Evolutionary conservation across 2,888 invertebrate genomes (phyloP).

Genomic region (Matsumyia berberina): DNA sequence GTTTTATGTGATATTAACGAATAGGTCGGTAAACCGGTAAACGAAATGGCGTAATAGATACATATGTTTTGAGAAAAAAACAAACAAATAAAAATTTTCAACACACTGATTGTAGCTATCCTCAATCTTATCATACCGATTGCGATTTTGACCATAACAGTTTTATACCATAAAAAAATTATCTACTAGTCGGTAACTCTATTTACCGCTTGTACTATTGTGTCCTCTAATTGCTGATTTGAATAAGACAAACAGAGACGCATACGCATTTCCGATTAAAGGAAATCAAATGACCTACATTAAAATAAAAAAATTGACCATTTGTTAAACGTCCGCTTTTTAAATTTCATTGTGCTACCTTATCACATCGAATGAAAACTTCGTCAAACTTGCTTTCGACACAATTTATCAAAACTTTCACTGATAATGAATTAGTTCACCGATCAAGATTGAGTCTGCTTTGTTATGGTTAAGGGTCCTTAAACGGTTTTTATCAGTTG

Average conservation of each 20-base stretch:
- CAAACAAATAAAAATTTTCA: too few relatives aligned
- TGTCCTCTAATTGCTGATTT: too few relatives aligned
- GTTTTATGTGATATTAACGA: too few relatives aligned
- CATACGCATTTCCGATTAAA: constrained; percentile 2
- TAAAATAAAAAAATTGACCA: not conserved
- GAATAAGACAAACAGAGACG: not conserved
- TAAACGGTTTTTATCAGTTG: constrained; percentile 5
- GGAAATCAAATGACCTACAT: constrained; percentile 12
- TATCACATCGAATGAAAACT: constrained; percentile 2
- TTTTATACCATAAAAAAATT: too few relatives aligned
- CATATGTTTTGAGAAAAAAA: too few relatives aligned
- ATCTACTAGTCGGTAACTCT: too few relatives aligned
- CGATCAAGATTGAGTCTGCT: not conserved
- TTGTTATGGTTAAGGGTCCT: not conserved
- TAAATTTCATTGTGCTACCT: not conserved
- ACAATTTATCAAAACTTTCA: not conserved
- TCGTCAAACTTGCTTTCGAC: not conserved
- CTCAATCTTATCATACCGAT: too few relatives aligned
- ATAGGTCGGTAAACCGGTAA: too few relatives aligned
- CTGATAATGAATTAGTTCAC: not conserved
- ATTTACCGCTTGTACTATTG: too few relatives aligned
- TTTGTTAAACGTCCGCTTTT: not conserved
- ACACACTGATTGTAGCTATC: too few relatives aligned
- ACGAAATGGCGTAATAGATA: too few relatives aligned
- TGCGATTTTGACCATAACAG: too few relatives aligned